Evolutionary conservation across 2,113 vertebrate genomes (phyloP).

Genomic region (Carlito syrichta): DNA sequence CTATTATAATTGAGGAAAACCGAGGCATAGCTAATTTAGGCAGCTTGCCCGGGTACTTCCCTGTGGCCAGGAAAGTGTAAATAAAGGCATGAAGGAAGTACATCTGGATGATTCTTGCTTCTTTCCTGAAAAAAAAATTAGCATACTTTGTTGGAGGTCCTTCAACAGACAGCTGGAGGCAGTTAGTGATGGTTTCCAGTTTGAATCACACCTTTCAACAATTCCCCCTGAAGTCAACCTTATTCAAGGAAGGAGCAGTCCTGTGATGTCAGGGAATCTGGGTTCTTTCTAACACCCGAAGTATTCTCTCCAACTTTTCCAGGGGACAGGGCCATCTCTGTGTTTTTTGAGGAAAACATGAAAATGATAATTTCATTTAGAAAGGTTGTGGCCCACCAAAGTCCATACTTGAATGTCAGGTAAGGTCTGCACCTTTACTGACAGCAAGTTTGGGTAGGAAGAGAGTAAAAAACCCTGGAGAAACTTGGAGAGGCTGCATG

Average conservation of each 20-base stretch:
- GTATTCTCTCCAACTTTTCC: background rate
- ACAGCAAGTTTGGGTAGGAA: background rate
- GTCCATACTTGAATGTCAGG: background rate
- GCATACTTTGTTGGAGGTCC: background rate
- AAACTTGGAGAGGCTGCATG: background rate
- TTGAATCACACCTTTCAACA: background rate
- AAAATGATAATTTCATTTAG: background rate
- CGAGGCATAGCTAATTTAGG: background rate
- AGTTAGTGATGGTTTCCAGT: background rate
- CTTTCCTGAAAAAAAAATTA: background rate
- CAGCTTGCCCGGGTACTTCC: background rate
- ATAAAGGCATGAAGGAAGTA: background rate
- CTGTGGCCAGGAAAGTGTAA: background rate
- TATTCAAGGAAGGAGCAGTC: background rate
- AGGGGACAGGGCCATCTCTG: background rate
- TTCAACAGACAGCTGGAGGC: background rate
- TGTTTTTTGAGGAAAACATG: background rate
- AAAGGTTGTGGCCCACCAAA: background rate
- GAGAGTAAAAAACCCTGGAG: background rate
- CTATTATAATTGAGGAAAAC: background rate
- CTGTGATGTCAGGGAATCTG: background rate
- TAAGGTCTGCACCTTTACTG: background rate
- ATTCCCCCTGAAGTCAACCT: background rate
- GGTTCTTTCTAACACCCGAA: background rate
- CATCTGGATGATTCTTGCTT: background rate